Base-by-base conservation (phyloP, 2,113 vertebrate genomes). In the Uria aalge region DNA sequence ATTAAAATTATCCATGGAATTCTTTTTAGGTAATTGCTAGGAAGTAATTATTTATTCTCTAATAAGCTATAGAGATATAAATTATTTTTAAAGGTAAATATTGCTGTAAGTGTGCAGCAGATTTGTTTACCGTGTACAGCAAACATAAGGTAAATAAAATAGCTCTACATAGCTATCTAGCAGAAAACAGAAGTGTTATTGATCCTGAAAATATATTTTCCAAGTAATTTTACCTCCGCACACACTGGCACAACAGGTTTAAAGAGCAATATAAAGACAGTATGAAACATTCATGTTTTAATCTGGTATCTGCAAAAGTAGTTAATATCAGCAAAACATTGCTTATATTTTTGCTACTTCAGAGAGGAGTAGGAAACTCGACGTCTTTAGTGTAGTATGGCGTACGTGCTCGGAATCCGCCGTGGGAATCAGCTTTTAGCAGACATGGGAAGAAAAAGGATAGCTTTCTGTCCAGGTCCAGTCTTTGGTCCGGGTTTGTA, bases 371-470 rank as follows among this genome's bases (percentile, higher is more conserved):
- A 45, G 41, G 56, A 75, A 88, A 29, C 34, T 71, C 0, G 0
- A 50, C 2, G 2, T 88, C 48, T 84, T 63, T 41, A 77, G 38
- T 7, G 52, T 52, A 34, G 76, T 6, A 36, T 69, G 68, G 77
- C 18, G 4, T 5, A 55, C 1, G 8, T 80, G 72, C 88, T 91
- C 27, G 4, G 67, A 91, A 75, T 43, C 45, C 11, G 12, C 77
- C 53, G 1, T 67, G 59, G 90, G 78, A 79, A 95, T 99, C 98
- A 99, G 98, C 98, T 98, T 94, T 99, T 99, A 91, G 99, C 98
- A 60, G 99, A 99, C 99, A 99, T 99, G 7, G 99, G 99, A 59
- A 99, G 99, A 71, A 99, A 99, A 88, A 99, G 99, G 90, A 99
- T 99, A 90, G 99, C 99, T 98, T 99, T 99, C 98, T 99, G 99